These are phyloP conservation scores for Redunca redunca DNA, from an alignment of 2,113 vertebrate species.

Conservation along the genomic window DNA sequence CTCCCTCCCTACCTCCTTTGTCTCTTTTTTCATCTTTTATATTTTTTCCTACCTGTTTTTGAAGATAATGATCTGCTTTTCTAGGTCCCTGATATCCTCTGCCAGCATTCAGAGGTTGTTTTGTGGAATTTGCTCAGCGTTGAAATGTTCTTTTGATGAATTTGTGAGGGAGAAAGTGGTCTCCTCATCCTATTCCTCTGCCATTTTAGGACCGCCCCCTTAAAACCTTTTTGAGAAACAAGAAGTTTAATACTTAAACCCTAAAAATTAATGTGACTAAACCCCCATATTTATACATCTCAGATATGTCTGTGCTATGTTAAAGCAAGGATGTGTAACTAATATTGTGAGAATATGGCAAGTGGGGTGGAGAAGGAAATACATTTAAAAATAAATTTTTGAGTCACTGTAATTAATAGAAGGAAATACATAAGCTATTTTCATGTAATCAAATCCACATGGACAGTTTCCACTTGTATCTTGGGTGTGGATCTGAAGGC, in stretches of 20 bases:
- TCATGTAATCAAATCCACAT: slow-evolving; percentile 53
- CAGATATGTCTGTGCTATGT: neutral
- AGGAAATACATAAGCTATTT: slow-evolving; percentile 33
- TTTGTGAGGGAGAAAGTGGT: too few species aligned
- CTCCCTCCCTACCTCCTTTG: too few species aligned
- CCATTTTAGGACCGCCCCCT: neutral
- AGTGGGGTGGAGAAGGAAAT: slow-evolving; percentile 33
- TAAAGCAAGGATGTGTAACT: neutral
- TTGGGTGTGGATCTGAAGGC: slow-evolving; percentile 35
- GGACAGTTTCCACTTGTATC: slow-evolving; percentile 43
- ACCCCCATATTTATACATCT: neutral
- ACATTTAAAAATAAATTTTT: slow-evolving; percentile 45
- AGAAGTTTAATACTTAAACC: neutral
- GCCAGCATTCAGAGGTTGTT: too few species aligned
- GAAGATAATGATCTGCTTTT: too few species aligned
- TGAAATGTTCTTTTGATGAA: too few species aligned
- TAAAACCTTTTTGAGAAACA: neutral
- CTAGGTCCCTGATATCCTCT: too few species aligned
- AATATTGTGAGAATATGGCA: slow-evolving; percentile 31
- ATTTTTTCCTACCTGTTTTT: too few species aligned
- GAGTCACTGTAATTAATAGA: slow-evolving; percentile 48
- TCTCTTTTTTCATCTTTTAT: too few species aligned
- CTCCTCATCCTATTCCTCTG: too few species aligned
- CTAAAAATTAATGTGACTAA: neutral
- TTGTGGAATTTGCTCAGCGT: too few species aligned